A percentile compares a stretch with the other conserved stretches of the same genome.
phyloP scores from a whole-genome alignment of 2,797 vertebrate species.

The Phrynocephalus vlangalii region DNA sequence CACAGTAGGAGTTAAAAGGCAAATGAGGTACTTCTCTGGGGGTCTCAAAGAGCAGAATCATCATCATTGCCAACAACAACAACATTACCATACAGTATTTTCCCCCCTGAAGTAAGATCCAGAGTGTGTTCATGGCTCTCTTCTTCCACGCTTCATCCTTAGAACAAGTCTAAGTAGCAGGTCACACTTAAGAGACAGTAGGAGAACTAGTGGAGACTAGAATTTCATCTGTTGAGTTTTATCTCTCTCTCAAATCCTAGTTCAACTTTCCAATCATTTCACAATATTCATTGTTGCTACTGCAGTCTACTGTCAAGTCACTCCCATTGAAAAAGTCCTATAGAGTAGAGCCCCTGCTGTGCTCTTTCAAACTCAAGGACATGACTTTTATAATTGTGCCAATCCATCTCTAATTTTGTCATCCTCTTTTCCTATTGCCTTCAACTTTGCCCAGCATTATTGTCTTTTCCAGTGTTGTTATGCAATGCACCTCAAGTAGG shows the following conservation, averaged over 20 bases:
- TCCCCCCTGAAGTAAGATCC: not conserved
- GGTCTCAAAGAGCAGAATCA: not conserved
- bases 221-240: not conserved
- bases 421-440: too few relatives aligned
- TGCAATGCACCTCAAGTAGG: too few relatives aligned
- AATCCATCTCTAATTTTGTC: too few relatives aligned
- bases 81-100: not conserved
- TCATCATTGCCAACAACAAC: too few relatives aligned
- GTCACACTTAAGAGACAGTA: not conserved
- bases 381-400: too few relatives aligned
- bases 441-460: too few relatives aligned
- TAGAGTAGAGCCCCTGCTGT: too few relatives aligned
- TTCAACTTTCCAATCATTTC: not conserved
- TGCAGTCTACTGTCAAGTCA: not conserved
- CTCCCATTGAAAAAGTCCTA: too few relatives aligned
- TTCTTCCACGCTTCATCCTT: not conserved
- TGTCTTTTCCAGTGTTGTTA: too few relatives aligned
- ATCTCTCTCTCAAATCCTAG: not conserved
- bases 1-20: not conserved
- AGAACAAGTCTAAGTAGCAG: not conserved
- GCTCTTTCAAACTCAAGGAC: too few relatives aligned
- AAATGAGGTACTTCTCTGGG: not conserved
- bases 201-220: not conserved
- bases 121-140: not conserved
- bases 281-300: too few relatives aligned